These are phyloP conservation scores for Dasyurus viverrinus DNA, from an alignment of 2,113 vertebrate genomes.

Conservation along the genomic window DNA sequence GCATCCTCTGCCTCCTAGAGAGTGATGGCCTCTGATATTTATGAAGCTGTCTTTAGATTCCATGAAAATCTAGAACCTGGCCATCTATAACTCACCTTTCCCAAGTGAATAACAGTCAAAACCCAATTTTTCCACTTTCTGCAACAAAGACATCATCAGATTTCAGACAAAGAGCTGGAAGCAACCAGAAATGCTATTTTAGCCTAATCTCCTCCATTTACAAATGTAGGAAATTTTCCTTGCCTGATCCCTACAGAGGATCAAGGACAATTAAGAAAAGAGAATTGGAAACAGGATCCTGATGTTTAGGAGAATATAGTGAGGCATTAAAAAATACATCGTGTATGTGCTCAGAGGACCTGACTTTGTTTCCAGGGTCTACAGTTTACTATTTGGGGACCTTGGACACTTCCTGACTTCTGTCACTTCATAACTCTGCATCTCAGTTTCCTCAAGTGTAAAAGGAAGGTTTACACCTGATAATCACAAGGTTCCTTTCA, in stretches of 20 bases:
- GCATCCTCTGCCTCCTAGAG: not conserved
- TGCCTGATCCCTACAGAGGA: not conserved
- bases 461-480: not conserved
- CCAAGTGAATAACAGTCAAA: not conserved
- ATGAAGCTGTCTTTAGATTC: not conserved
- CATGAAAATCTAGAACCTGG: not conserved
- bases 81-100: not conserved
- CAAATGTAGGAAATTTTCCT: not conserved
- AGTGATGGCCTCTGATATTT: not conserved
- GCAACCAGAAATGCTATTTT: not conserved
- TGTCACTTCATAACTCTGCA: not conserved
- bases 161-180: not conserved
- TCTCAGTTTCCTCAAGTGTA: not conserved
- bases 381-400: not conserved
- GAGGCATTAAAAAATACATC: not conserved
- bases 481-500: not conserved
- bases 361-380: not conserved
- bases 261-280: not conserved
- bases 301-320: not conserved
- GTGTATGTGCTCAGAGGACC: not conserved
- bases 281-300: not conserved
- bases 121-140: not conserved
- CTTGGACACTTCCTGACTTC: not conserved
- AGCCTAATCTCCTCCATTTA: not conserved
- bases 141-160: not conserved